phyloP scores from a whole-genome alignment of 2,113 vertebrate species.

The Muntiacus muntjak region DNA sequence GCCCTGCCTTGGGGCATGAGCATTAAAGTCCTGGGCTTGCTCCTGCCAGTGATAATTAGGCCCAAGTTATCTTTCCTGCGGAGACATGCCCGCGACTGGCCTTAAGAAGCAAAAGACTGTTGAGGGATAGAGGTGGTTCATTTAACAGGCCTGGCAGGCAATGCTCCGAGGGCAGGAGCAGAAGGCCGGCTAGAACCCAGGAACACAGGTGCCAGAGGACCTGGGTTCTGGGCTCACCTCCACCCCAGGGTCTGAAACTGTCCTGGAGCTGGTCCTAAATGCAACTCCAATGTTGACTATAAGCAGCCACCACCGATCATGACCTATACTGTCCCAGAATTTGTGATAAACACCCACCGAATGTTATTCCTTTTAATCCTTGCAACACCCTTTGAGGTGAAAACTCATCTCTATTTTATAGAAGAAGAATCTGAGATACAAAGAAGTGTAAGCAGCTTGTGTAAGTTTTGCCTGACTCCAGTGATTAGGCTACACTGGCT shows the following conservation, averaged over 20 bases:
- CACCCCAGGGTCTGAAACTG: neutral
- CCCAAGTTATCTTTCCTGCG: neutral
- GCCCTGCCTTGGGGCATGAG: neutral
- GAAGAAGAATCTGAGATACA: neutral
- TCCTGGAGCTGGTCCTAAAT: neutral
- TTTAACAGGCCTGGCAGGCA: neutral
- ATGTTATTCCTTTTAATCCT: neutral
- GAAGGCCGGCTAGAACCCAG: neutral
- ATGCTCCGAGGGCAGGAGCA: neutral
- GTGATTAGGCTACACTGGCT: neutral
- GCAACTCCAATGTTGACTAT: neutral
- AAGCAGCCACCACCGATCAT: neutral
- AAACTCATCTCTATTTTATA: neutral
- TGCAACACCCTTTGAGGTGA: neutral
- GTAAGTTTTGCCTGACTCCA: neutral
- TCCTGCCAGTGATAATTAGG: conserved; percentile 35
- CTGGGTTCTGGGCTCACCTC: neutral
- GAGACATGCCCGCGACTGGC: conserved; percentile 14
- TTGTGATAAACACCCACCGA: neutral
- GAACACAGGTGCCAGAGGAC: neutral
- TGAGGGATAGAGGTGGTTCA: neutral
- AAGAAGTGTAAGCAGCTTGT: neutral
- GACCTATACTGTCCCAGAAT: neutral
- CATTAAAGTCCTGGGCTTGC: conserved; percentile 11
- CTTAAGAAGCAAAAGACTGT: neutral